Conservation (phyloP, 2,888 invertebrate species). For the Drosophila buzzatii region DNA sequence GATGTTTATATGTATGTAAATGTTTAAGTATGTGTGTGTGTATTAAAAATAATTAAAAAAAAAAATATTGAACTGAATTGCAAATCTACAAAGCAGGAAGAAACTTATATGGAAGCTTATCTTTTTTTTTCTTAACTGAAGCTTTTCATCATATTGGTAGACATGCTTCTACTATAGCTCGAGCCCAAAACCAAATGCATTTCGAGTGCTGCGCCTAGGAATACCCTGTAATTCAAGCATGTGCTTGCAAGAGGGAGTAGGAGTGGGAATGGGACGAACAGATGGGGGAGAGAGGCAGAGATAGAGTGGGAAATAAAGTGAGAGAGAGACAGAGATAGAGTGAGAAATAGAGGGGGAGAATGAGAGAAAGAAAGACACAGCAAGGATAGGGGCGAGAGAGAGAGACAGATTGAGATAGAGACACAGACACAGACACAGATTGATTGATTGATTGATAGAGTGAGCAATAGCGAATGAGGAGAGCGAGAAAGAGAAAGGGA, state of each 20-base stretch:
- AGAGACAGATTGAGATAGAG: background rate
- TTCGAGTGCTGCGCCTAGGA: background rate
- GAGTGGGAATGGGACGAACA: too few species aligned
- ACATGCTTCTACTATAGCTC: background rate
- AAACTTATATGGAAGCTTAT: constrained; percentile 29
- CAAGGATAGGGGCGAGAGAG: background rate
- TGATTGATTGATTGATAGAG: background rate
- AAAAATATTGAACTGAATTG: background rate
- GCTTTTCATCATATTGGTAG: constrained; percentile 1
- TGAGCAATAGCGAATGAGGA: too few species aligned
- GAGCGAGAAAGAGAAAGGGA: too few species aligned
- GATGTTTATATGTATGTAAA: constrained; percentile 8
- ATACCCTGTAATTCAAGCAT: constrained; percentile 10
- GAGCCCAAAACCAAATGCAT: background rate
- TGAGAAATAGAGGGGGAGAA: too few species aligned
- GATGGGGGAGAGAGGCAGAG: too few species aligned
- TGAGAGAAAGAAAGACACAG: background rate
- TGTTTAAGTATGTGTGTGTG: constrained; percentile 10
- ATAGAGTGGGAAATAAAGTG: too few species aligned
- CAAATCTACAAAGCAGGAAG: constrained; percentile 10
- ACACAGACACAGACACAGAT: background rate
- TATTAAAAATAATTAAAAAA: constrained; percentile 6
- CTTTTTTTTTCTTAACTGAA: background rate
- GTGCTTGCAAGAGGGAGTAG: background rate
- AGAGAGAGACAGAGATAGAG: background rate